Evolutionary conservation across 2,888 invertebrate genomes (phyloP).

Genomic region (Choreutis nemorana): DNA sequence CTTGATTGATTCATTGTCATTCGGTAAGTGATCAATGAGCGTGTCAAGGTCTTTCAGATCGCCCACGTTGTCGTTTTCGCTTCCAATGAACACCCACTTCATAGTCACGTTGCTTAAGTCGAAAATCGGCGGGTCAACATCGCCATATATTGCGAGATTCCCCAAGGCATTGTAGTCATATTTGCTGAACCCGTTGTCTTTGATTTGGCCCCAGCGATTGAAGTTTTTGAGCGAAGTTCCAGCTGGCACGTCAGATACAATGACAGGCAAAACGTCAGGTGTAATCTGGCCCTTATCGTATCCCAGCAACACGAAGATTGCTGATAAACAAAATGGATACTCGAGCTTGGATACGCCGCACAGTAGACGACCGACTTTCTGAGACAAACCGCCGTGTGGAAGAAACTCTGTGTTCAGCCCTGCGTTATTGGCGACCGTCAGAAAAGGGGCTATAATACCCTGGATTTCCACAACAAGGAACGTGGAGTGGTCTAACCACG

Average conservation of each 20-base stretch:
- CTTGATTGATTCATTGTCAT: constrained; percentile 8
- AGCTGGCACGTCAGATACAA: constrained; percentile 18
- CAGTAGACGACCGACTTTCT: not conserved
- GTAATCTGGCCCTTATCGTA: constrained; percentile 1
- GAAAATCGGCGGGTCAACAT: not conserved
- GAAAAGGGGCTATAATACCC: not conserved
- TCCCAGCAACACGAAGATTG: not conserved
- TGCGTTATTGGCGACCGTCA: not conserved
- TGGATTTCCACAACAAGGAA: constrained; percentile 9
- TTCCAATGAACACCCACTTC: not conserved
- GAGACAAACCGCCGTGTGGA: not conserved
- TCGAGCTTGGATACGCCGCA: not conserved
- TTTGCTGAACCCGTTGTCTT: constrained; percentile 2
- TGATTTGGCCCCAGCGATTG: constrained; percentile 20
- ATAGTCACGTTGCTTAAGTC: constrained; percentile 1
- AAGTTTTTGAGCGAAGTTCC: constrained; percentile 22
- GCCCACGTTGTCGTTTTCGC: constrained; percentile 1
- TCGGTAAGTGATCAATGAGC: constrained; percentile 11
- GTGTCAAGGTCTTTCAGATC: constrained; percentile 3
- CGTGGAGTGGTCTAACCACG: constrained; percentile 15
- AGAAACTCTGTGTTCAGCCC: not conserved
- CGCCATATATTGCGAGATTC: not conserved
- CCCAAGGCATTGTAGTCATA: not conserved
- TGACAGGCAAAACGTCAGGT: constrained; percentile 1
- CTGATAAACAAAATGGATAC: constrained; percentile 2